Conservation (phyloP, 53 echinoderm and acorn worm genomes). For the Stichopus horrens region DNA sequence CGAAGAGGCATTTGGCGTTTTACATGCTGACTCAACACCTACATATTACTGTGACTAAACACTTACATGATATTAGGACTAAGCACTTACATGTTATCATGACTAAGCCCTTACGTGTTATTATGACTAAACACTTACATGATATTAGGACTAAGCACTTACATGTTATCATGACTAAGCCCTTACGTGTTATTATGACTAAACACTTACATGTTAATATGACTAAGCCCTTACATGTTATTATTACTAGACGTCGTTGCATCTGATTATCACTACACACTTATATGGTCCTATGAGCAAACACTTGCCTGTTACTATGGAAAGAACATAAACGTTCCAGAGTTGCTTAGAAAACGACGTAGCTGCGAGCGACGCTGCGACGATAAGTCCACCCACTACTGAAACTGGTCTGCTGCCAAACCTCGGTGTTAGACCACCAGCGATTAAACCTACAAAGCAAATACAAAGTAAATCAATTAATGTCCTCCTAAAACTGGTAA, state of each 20-base stretch:
- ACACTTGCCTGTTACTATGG: constrained; percentile 24
- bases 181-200: not conserved
- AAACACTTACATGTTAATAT: constrained; percentile 22
- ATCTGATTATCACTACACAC: not conserved
- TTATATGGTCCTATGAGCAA: not conserved
- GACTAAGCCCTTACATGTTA: too few species aligned
- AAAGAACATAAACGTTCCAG: constrained; percentile 41
- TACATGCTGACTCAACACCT: too few species aligned
- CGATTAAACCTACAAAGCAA: constrained; percentile 27
- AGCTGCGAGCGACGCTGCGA: not conserved
- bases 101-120: too few species aligned
- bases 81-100: not conserved
- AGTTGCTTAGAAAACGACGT: constrained; percentile 11
- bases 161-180: too few species aligned
- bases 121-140: not conserved
- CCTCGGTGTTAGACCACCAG: constrained; percentile 30
- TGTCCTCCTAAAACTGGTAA: too few species aligned
- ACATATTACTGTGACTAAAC: not conserved
- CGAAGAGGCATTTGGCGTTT: too few species aligned
- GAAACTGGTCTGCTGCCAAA: constrained; percentile 39
- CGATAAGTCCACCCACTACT: constrained; percentile 16
- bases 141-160: not conserved
- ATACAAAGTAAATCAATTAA: too few species aligned
- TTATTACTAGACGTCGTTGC: not conserved
- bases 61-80: not conserved